Base-by-base conservation (phyloP, 2,797 vertebrate genomes). In the Brachyalestes nurse region DNA sequence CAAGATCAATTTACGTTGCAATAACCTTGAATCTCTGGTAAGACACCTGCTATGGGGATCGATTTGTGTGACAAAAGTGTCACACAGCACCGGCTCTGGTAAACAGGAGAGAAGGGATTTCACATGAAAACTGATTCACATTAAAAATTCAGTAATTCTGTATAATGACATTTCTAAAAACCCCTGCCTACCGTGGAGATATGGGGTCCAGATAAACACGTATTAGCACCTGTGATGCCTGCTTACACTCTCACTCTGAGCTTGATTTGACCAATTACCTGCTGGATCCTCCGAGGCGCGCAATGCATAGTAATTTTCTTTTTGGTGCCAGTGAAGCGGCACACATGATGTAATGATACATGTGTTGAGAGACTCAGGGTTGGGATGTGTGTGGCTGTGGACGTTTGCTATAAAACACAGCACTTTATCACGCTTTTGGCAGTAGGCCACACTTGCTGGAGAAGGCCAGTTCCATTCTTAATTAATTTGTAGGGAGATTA, bases 1-100 rank as follows among this genome's bases (percentile, higher is more conserved):
- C 87, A 87, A 88, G 90, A 91, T 88, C 89, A 89, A 87, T 84
- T 81, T 82, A 86, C 88, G 87, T 91, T 88, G 89, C 87, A 91
- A 90, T 91, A 92, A 93, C 91, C 91, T 91, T 92, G 89, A 92
- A 89, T 90, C 80, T 77, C 84, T 85, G 85, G 81, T 86, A 85
- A 86, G 81, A 85, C 88, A 83, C 83, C 82, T 86, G 80, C 77
- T 81, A 80, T 76, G 28, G 66, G 77, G 72, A 47, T 16, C 42
- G 78, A 91, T 92, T 91, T 87, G 80, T 91, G 91, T 91, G 87
- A 89, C 88, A 92, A 87, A 90, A 80, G 49, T 78, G 82, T 84
- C 82, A 73, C 34, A 72, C 49, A 79, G 75, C 69, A 64, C 75
- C 62, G 42, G 60, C 75, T 74, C 75, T 79, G 76, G 72, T 81